Evolutionary conservation across 2,113 vertebrate genomes (phyloP).

Genomic region (Colius striatus): DNA sequence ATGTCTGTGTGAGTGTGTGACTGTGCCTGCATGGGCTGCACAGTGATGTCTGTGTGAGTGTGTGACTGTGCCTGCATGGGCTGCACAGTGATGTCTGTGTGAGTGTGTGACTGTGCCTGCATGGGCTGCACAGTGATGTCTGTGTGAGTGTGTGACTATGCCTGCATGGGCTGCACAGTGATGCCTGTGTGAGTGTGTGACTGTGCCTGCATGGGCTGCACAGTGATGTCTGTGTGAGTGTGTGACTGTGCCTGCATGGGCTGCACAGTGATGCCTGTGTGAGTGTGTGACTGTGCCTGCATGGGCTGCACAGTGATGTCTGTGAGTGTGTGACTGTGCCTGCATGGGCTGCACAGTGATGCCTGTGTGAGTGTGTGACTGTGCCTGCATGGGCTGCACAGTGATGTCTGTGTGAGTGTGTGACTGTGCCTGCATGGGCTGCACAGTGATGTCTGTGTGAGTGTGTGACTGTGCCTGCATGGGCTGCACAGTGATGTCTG

Average conservation of each 20-base stretch:
- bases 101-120: background rate
- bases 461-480: too few relatives aligned
- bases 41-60: fast-evolving
- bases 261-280: background rate
- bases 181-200: fast-evolving
- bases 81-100: too few relatives aligned
- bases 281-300: fast-evolving
- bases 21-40: background rate
- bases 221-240: background rate
- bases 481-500: too few relatives aligned
- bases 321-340: fast-evolving
- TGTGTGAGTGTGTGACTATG: fast-evolving
- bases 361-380: background rate
- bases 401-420: fast-evolving
- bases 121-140: background rate
- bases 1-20: background rate
- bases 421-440: background rate
- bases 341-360: too few relatives aligned
- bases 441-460: fast-evolving
- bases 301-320: background rate
- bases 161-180: background rate
- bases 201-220: too few relatives aligned
- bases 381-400: background rate
- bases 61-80: too few relatives aligned
- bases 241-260: background rate